Percentiles rank a stretch among this genome's conserved stretches.
Conservation (phyloP, 2,888 invertebrate species). For the Syritta pipiens region DNA sequence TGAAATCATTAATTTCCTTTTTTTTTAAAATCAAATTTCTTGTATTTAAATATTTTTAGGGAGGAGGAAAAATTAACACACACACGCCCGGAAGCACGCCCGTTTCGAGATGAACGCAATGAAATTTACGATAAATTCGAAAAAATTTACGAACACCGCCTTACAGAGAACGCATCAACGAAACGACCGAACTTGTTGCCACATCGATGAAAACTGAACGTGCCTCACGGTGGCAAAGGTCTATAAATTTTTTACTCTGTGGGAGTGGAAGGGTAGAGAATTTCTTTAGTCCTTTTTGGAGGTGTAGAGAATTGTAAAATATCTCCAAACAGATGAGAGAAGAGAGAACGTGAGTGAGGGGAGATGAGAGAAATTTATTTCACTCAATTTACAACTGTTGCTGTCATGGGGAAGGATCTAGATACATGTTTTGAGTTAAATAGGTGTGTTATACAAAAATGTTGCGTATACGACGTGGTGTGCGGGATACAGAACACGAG, state of each 20-base stretch:
- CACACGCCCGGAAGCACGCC: slow-evolving; percentile 19
- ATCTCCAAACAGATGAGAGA: too few relatives aligned
- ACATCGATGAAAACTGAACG: slow-evolving; percentile 65
- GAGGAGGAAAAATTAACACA: too few relatives aligned
- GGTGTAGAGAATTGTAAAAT: background rate
- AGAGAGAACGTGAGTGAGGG: too few relatives aligned
- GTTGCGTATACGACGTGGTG: background rate
- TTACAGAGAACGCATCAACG: too few relatives aligned
- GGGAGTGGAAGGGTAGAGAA: slow-evolving; percentile 12
- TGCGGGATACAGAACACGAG: too few relatives aligned
- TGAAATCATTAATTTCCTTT: background rate
- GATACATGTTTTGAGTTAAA: background rate
- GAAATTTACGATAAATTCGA: background rate
- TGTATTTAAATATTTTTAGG: too few relatives aligned
- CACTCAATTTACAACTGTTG: slow-evolving; percentile 42
- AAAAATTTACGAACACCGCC: too few relatives aligned
- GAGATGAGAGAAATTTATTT: too few relatives aligned
- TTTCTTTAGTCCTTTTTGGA: slow-evolving; percentile 12
- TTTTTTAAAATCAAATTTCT: too few relatives aligned
- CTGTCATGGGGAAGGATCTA: background rate
- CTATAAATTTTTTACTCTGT: slow-evolving; percentile 24
- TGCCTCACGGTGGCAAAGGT: slow-evolving; percentile 10
- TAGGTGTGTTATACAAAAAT: background rate
- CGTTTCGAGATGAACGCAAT: slow-evolving; percentile 20
- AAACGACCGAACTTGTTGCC: slow-evolving; percentile 60